A percentile compares a stretch with the other conserved stretches of the same genome.
These are phyloP conservation scores for Leptobrachium ailaonicum DNA, from an alignment of 2,113 vertebrate species.

Conservation along the genomic window DNA sequence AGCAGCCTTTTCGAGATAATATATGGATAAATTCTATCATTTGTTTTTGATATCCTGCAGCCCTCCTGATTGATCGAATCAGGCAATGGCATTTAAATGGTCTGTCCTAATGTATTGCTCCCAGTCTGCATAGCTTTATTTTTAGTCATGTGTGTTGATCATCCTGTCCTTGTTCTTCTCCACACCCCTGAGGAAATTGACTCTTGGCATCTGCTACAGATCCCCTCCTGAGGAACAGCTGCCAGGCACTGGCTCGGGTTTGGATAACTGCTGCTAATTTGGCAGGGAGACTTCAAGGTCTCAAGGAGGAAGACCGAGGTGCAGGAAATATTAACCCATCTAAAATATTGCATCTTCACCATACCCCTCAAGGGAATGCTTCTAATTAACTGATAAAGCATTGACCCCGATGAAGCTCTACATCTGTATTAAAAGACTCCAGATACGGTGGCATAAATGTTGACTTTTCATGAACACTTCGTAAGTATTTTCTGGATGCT, in stretches of 20 bases:
- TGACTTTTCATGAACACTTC: background rate
- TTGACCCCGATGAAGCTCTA: background rate
- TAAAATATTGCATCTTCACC: too few species aligned
- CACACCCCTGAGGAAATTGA: background rate
- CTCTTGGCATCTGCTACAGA: slow-evolving; percentile 24
- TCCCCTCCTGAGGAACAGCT: slow-evolving; percentile 20
- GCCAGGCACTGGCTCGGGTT: slow-evolving; percentile 8
- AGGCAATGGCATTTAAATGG: too few species aligned
- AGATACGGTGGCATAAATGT: background rate
- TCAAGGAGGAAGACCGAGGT: background rate
- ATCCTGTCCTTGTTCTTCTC: background rate
- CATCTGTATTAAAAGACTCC: background rate
- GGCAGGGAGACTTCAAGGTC: slow-evolving; percentile 23
- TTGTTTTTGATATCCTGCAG: too few species aligned
- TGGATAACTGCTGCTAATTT: background rate
- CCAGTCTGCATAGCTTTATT: background rate
- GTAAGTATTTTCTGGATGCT: too few species aligned
- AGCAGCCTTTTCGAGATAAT: too few species aligned
- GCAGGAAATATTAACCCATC: background rate
- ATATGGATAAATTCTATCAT: too few species aligned
- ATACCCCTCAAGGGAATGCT: background rate
- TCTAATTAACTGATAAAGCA: background rate
- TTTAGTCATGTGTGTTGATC: background rate
- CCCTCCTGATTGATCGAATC: too few species aligned
- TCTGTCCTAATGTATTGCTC: too few species aligned